phyloP scores from a whole-genome alignment of 1,140 invertebrate species.

The Drosophila repleta region DNA sequence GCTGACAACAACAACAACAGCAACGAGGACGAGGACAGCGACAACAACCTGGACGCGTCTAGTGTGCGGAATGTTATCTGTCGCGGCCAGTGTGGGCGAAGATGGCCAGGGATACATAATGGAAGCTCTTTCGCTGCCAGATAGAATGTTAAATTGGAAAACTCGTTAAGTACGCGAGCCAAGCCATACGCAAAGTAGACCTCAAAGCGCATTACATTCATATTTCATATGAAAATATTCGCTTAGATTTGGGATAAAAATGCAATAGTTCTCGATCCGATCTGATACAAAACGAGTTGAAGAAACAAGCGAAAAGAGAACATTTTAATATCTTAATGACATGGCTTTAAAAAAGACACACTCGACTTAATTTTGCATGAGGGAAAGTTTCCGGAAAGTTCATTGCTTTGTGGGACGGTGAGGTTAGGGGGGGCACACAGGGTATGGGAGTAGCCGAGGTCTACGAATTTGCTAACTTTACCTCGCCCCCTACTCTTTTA shows the following conservation, averaged over 20 bases:
- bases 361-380: constrained; percentile 9
- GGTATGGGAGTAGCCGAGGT: no score
- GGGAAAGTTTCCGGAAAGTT: not conserved
- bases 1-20: constrained; percentile 40
- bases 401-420: no score
- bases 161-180: no score
- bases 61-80: constrained; percentile 26
- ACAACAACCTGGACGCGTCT: constrained; percentile 9
- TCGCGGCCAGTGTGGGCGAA: not conserved
- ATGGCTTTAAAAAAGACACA: not conserved
- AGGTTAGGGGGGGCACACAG: no score
- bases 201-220: no score
- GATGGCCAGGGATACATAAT: not conserved
- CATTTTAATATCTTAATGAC: constrained; percentile 6
- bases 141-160: not conserved
- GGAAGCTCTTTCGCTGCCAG: not conserved
- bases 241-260: no score
- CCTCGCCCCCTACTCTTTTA: no score
- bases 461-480: not conserved
- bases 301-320: not conserved
- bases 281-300: not conserved
- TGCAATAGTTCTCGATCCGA: no score
- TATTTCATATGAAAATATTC: no score
- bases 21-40: not conserved
- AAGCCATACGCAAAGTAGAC: no score